phyloP scores from a whole-genome alignment of 2,888 invertebrate genomes.

The Platerodrilus igneus region DNA sequence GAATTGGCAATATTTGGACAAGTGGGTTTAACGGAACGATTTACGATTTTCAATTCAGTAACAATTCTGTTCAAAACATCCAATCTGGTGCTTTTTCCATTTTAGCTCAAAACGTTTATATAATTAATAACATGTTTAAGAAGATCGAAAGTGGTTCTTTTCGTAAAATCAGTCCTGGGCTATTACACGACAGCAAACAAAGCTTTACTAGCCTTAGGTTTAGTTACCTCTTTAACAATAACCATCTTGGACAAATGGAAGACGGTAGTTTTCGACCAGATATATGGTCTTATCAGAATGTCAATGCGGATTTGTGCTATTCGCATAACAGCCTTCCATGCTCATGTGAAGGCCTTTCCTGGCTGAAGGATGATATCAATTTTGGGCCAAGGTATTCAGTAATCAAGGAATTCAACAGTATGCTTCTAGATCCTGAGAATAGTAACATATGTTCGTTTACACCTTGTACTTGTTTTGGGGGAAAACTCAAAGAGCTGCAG shows the following conservation, averaged over 20 bases:
- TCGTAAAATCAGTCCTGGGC: slow-evolving; percentile 36
- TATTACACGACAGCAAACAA: slow-evolving; percentile 31
- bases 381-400: slow-evolving; percentile 28
- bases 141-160: slow-evolving; percentile 49
- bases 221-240: slow-evolving; percentile 47
- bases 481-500: too few relatives aligned
- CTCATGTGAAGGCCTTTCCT: slow-evolving; percentile 51
- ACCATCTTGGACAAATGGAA: slow-evolving; percentile 49
- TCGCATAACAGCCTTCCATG: slow-evolving; percentile 51
- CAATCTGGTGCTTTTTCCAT: slow-evolving; percentile 46
- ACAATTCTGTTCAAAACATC: slow-evolving; percentile 49
- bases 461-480: slow-evolving; percentile 40
- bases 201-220: slow-evolving; percentile 35
- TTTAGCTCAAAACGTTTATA: slow-evolving; percentile 30
- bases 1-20: slow-evolving; percentile 45
- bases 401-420: slow-evolving; percentile 44
- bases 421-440: slow-evolving; percentile 46
- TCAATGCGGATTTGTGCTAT: slow-evolving; percentile 45
- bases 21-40: slow-evolving; percentile 51
- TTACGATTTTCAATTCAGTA: slow-evolving; percentile 44
- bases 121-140: slow-evolving; percentile 48
- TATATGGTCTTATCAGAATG: slow-evolving; percentile 47
- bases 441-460: slow-evolving; percentile 51
- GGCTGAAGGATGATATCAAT: slow-evolving; percentile 36
- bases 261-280: slow-evolving; percentile 51